Conservation (phyloP, 2,113 vertebrate species). For the Xiphophorus maculatus region DNA sequence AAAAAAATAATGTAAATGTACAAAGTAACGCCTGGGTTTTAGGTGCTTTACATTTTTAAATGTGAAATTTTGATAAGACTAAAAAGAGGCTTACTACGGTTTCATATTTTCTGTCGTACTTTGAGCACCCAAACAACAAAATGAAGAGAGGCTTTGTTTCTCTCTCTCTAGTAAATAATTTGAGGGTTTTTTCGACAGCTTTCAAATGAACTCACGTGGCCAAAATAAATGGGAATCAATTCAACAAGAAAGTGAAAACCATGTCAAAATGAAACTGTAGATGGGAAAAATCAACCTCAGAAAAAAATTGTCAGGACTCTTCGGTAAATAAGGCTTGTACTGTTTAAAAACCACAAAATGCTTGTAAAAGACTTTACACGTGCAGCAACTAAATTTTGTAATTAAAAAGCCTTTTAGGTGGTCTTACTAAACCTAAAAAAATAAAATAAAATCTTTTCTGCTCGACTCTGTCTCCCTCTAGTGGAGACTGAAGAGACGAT, state of each 20-base stretch:
- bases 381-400: background rate
- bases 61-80: no score
- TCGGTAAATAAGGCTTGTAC: accelerated
- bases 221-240: no score
- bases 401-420: background rate
- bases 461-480: background rate
- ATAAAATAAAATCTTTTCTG: background rate
- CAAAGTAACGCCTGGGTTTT: no score
- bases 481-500: background rate
- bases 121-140: no score
- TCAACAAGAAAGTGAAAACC: background rate
- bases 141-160: no score
- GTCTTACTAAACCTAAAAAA: background rate
- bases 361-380: background rate
- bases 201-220: no score
- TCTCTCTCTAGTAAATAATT: no score
- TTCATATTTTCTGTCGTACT: no score
- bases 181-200: no score
- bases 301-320: background rate
- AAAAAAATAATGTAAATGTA: no score
- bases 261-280: background rate
- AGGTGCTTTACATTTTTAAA: no score
- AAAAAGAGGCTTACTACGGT: no score
- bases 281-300: background rate
- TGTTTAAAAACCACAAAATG: background rate